Evolutionary conservation across 2,113 vertebrate genomes (phyloP).

Genomic region (Probosciger aterrimus): DNA sequence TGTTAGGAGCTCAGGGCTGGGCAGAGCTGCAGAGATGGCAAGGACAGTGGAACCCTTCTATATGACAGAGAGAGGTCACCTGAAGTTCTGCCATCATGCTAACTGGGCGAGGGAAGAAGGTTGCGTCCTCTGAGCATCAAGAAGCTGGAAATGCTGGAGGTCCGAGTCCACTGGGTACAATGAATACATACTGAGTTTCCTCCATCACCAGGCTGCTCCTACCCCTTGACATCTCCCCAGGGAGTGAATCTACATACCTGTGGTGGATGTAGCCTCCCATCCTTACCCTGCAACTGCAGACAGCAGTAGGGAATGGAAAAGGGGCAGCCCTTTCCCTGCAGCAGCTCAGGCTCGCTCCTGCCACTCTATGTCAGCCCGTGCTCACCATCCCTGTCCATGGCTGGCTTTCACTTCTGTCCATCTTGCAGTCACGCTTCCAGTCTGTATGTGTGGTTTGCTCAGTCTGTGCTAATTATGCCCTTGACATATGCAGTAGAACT

Average conservation of each 20-base stretch:
- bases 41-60: background rate
- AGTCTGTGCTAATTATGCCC: slow-evolving; percentile 69
- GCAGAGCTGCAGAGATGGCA: background rate
- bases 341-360: background rate
- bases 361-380: rapidly evolving
- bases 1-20: background rate
- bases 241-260: background rate
- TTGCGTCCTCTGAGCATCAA: background rate
- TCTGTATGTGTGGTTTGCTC: slow-evolving; percentile 40
- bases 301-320: background rate
- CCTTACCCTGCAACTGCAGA: background rate
- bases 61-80: background rate
- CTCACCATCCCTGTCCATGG: background rate
- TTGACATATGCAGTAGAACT: slow-evolving; percentile 59
- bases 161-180: background rate
- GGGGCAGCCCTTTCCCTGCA: background rate
- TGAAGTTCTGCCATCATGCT: background rate
- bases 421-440: background rate
- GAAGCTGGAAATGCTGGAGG: background rate
- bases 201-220: background rate
- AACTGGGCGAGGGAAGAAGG: background rate
- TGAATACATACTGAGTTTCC: background rate
- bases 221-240: background rate
- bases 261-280: background rate
- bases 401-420: background rate